These are phyloP conservation scores for Bagarius yarrelli DNA, from an alignment of 2,113 vertebrate genomes.

Conservation along the genomic window DNA sequence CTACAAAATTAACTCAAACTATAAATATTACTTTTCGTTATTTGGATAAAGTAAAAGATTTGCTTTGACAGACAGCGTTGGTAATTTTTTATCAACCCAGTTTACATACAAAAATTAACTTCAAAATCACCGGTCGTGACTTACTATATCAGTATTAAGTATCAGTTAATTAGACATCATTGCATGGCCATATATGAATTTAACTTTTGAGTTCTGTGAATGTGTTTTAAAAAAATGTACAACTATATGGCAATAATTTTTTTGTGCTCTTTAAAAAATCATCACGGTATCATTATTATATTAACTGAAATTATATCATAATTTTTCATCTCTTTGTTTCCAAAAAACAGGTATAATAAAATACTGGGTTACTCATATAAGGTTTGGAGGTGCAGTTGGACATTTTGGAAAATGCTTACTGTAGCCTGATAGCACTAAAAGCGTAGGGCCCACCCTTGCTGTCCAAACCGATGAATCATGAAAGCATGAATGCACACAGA, in stretches of 20 bases:
- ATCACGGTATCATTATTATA: no score
- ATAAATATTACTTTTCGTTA: not conserved
- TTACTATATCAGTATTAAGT: not conserved
- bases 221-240: not conserved
- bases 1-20: not conserved
- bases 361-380: no score
- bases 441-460: no score
- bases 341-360: no score
- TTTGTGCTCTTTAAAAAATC: not conserved
- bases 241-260: not conserved
- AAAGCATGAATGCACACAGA: no score
- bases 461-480: no score
- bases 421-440: no score
- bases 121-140: not conserved
- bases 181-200: not conserved
- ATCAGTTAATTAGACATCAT: not conserved
- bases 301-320: no score
- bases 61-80: not conserved
- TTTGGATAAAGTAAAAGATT: not conserved
- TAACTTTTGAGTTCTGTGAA: not conserved
- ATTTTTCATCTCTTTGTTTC: no score
- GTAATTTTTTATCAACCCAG: not conserved
- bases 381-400: no score
- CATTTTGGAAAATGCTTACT: no score
- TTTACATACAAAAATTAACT: not conserved